Percentiles rank a stretch among this genome's conserved stretches.
These are phyloP conservation scores for Sardinella longiceps DNA, from an alignment of 2,797 vertebrate species.

Conservation along the genomic window DNA sequence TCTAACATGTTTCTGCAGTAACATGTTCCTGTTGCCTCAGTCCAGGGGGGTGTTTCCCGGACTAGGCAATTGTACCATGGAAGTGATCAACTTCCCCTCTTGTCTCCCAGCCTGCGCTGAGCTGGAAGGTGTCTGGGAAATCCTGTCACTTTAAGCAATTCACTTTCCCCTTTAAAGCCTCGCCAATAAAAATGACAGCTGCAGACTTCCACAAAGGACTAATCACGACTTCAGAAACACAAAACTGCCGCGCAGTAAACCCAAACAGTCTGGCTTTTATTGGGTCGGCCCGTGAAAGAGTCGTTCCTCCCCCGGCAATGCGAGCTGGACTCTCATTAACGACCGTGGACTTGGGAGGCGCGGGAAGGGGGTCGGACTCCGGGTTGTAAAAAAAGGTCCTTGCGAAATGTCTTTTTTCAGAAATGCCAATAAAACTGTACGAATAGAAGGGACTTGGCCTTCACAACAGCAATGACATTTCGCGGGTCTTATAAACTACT, in stretches of 20 bases:
- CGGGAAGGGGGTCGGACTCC: conserved; percentile 30
- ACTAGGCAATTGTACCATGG: conserved; percentile 47
- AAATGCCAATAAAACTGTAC: conserved; percentile 24
- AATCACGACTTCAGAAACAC: conserved; percentile 58
- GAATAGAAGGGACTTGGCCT: conserved; percentile 20
- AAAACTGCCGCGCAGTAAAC: conserved; percentile 55
- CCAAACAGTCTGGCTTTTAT: conserved; percentile 56
- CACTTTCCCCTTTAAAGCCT: conserved; percentile 59
- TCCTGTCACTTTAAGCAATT: conserved; percentile 59
- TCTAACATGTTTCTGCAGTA: too few relatives aligned
- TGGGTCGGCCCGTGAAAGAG: conserved; percentile 51
- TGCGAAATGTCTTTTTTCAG: conserved; percentile 12
- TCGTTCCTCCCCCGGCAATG: conserved; percentile 43
- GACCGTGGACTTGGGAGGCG: conserved; percentile 54
- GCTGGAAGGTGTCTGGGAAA: conserved; percentile 57
- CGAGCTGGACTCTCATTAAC: conserved; percentile 38
- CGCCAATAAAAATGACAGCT: conserved; percentile 62
- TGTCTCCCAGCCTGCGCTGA: conserved; percentile 53
- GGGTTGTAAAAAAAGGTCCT: not conserved
- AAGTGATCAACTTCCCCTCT: conserved; percentile 45
- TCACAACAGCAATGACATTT: conserved; percentile 16
- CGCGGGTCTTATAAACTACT: conserved; percentile 5
- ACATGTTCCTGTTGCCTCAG: not conserved
- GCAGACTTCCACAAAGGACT: conserved; percentile 58
- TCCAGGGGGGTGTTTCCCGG: conserved; percentile 27